Base-by-base conservation (phyloP, 2,113 vertebrate species). In the Phaethornis superciliosus region DNA sequence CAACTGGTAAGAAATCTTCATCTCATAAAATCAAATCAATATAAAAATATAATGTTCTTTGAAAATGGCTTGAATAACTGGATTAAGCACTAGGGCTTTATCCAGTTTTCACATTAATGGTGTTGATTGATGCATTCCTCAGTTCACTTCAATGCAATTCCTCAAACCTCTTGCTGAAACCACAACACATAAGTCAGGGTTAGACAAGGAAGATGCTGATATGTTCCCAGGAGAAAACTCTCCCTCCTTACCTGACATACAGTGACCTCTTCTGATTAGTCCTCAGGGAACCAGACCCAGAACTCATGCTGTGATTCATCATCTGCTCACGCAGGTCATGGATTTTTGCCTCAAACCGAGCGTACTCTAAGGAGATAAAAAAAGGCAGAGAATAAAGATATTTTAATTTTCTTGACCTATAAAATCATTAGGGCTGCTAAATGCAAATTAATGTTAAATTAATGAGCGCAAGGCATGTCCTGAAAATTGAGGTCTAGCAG, bases 221-320 rank as follows among this genome's bases (percentile, higher is more conserved):
- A 46, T 35, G 30, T 49, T 72, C 76, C 62, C 64, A 77, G 46
- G 47, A 91, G 92, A 75, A 62, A 40, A 24, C 24, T 68, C 35
- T 28, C 69, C 22, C 30, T 56, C 65, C 97, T 93, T 97, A 99
- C 99, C 99, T 99, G 97, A 99, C 99, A 56, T 99, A 99, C 88
- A 99, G 98, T 23, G 99, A 99, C 69, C 99, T 98, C 96, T 99
- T 99, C 95, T 99, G 99, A 98, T 99, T 99, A 97, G 99, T 99
- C 97, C 98, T 97, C 94, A 99, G 98, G 81, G 99, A 99, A 85
- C 99, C 99, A 1, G 99, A 99, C 84, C 99, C 99, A 77, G 99
- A 99, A 98, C 99, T 99, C 99, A 99, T 99, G 98, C 99, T 99
- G 98, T 99, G 98, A 98, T 99, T 99, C 99, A 99, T 99, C 99